phyloP scores from a whole-genome alignment of 2,797 vertebrate species.

The Sebastes diploproa region DNA sequence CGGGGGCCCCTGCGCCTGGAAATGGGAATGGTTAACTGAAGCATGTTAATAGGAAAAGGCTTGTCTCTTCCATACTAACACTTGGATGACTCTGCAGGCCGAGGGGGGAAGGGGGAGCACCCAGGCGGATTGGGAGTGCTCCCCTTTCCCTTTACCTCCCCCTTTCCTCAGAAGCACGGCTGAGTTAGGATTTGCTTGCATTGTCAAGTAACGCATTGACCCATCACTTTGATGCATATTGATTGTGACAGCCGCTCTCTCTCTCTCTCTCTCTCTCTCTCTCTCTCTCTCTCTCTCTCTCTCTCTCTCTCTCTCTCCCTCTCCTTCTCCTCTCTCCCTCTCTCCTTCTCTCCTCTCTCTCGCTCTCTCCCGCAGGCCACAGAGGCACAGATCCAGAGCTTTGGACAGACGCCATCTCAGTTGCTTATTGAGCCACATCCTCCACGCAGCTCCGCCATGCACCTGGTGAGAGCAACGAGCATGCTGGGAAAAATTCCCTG shows the following conservation, averaged over 20 bases:
- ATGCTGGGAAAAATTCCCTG: conserved; percentile 72
- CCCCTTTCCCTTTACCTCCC: conserved; percentile 71
- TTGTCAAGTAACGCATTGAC: conserved; percentile 93
- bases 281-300: conserved; percentile 43
- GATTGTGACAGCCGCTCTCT: conserved; percentile 88
- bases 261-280: conserved; percentile 25
- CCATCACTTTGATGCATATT: conserved; percentile 92
- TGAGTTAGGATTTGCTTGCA: conserved; percentile 93
- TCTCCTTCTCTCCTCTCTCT: conserved; percentile 15
- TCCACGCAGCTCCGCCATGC: conserved; percentile 99
- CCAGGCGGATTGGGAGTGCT: conserved; percentile 85
- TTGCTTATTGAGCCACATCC: conserved; percentile 99
- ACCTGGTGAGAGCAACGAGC: conserved; percentile 92
- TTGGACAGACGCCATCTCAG: conserved; percentile 99
- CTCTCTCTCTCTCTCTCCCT: conserved; percentile 48
- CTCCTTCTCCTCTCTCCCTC: conserved; percentile 56
- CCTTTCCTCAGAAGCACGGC: conserved; percentile 80
- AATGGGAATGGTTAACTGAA: conserved; percentile 91
- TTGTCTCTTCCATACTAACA: conserved; percentile 97
- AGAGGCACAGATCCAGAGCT: conserved; percentile 96
- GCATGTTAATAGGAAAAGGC: conserved; percentile 95
- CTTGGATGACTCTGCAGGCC: conserved; percentile 92
- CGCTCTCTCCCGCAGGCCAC: conserved; percentile 89
- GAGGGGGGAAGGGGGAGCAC: conserved; percentile 83
- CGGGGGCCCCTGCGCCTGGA: conserved; percentile 80